Percentiles rank a stretch among this genome's conserved stretches.
These are phyloP conservation scores for Hydrocynus forskahlii DNA, from an alignment of 2,797 vertebrate genomes.

Conservation along the genomic window DNA sequence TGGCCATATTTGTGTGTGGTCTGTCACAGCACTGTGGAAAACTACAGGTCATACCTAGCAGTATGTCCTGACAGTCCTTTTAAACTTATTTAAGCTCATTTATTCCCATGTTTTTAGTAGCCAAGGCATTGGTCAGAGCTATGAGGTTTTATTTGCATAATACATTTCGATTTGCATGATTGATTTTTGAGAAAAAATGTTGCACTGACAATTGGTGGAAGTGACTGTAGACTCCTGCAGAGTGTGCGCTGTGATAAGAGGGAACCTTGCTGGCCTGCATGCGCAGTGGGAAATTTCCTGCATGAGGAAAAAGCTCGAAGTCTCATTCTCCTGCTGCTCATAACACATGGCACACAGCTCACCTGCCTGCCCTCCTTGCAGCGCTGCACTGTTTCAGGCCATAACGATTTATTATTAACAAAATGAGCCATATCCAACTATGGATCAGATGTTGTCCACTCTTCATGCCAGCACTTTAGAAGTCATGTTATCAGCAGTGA, in stretches of 20 bases:
- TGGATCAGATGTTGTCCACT: background rate
- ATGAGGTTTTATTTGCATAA: too few relatives aligned
- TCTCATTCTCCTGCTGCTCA: slow-evolving; percentile 44
- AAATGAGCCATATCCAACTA: background rate
- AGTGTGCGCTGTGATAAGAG: background rate
- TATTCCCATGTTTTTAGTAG: too few relatives aligned
- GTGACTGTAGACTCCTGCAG: slow-evolving; percentile 10
- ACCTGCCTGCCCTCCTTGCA: slow-evolving; percentile 14
- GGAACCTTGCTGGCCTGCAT: slow-evolving; percentile 29
- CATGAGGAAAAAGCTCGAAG: background rate
- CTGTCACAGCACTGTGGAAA: too few relatives aligned
- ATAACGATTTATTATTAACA: slow-evolving; percentile 1
- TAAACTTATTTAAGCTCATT: too few relatives aligned
- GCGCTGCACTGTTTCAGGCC: background rate
- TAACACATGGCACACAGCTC: slow-evolving; percentile 52
- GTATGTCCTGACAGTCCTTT: too few relatives aligned
- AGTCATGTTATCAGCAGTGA: background rate
- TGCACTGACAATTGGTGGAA: background rate
- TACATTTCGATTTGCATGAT: background rate
- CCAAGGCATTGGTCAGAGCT: too few relatives aligned
- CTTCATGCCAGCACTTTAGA: background rate
- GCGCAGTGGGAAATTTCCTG: slow-evolving; percentile 5
- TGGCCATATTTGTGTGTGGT: too few relatives aligned
- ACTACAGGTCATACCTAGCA: too few relatives aligned
- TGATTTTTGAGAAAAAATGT: background rate